These are phyloP conservation scores for Oxystoma pomonae DNA, from an alignment of 2,888 invertebrate species.

Conservation along the genomic window DNA sequence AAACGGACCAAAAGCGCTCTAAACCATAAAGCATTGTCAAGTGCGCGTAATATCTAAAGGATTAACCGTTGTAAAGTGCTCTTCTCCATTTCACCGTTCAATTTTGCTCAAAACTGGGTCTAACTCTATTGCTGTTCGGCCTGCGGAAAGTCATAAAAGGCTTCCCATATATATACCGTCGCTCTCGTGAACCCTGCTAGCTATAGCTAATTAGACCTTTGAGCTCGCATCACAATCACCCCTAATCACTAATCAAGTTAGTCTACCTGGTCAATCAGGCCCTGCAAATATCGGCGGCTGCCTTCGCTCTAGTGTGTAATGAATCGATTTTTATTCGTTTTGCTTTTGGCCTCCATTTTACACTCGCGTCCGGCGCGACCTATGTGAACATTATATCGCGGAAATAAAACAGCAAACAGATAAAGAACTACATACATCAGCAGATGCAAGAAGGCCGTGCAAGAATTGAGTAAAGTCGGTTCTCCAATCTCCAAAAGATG, in stretches of 20 bases:
- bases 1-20: no score
- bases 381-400: not conserved
- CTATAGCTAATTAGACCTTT: constrained; percentile 49
- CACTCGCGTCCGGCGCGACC: not conserved
- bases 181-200: constrained; percentile 5
- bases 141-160: constrained; percentile 1
- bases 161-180: constrained; percentile 5
- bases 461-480: no score
- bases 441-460: no score
- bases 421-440: no score
- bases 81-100: not conserved
- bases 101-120: not conserved
- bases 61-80: no score
- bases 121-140: not conserved
- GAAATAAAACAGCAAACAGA: no score
- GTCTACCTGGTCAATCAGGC: constrained; percentile 48
- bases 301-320: constrained; percentile 37
- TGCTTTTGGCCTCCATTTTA: constrained; percentile 11
- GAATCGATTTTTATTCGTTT: constrained; percentile 47
- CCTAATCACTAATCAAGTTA: constrained; percentile 51
- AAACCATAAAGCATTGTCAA: no score
- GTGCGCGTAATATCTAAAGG: no score
- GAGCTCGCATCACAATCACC: constrained; percentile 49
- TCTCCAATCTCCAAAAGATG: no score
- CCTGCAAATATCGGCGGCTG: constrained; percentile 38